Evolutionary conservation across 2,113 vertebrate species (phyloP), one percentile per base, ranked within the genome.

Genomic region (Pterophyllum scalare): DNA sequence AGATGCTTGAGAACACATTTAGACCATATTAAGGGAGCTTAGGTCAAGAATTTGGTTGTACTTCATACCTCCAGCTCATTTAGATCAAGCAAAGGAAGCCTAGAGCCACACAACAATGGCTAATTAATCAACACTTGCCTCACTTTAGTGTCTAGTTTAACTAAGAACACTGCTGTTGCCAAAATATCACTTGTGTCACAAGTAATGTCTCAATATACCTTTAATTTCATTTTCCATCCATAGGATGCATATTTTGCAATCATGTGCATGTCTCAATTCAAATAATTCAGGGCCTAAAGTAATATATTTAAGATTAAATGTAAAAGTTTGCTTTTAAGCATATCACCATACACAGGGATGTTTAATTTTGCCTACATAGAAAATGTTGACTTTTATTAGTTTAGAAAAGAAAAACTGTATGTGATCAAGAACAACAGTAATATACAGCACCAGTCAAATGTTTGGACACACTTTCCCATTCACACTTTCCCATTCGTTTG

Each of bases 1-100:
- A 85, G 43, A 75, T 46, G 65, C 56, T 80, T 79, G 87, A 93
- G 87, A 88, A 87, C 19, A 79, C 6, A 70, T 54, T 8, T 26
- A 20, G 81, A 79, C 65, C 57, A 0, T 75, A 85, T 84, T 49
- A 77, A 90, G 60, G 31, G 31, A 33, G n/a, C 67, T 81, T 40
- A 26, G 57, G 67, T 59, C 24, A 43, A 28, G 22, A 22, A 54
- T 59, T 31, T 58, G 17, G 19, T 17, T 62, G 10, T n/a, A 60
- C 59, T 64, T 88, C 31, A 80, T 46, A 43, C 20, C 59, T 84
- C 22, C 7, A 77, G 7, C 67, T 82, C 59, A 89, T 85, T 76
- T 76, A 81, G 49, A 77, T 84, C 77, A 79, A 75, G 77, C 40
- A 75, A 61, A 49, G 33, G 70, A 82, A 26, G 40, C 75, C 19